Base-by-base conservation (phyloP, 2,113 vertebrate genomes). In the Oryzias curvinotus region DNA sequence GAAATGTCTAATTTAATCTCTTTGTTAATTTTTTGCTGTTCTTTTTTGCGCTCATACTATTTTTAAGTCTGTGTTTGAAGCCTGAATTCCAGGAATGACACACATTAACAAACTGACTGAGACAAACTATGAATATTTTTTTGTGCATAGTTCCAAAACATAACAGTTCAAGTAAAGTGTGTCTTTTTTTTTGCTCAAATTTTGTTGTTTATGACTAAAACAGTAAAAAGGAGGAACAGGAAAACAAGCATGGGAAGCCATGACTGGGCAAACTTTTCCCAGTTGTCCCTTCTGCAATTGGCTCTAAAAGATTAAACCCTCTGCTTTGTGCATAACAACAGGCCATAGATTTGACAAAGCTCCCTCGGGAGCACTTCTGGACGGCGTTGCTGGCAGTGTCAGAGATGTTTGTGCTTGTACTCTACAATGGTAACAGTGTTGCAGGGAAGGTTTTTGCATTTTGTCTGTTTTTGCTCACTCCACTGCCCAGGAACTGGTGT, bases 401-500 rank as follows among this genome's bases (percentile, higher is more conserved):
- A 10, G 43, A n/a, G 18, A 70, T 83, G 85, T 81, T 82, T 80
- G 62, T 74, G 75, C 67, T 67, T 66, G 58, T 77, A 69, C 57
- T 73, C 28, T 41, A 45, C 52, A 66, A 84, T 82, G 70, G 84
- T 86, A 85, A 81, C 74, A 82, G 71, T 78, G 71, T 69, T 61
- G 60, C 61, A 58, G 56, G 78, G 80, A 88, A 78, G 73, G 65
- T 78, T 85, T 87, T 80, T 7, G 42, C 71, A 82, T 89, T 86
- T 82, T 78, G 66, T 75, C 83, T 79, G 75, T 84, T 88, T 86
- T 85, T 81, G 67, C 73, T 74, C 48, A 13, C 73, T 84, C 77
- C 51, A 47, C 65, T 73, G 71, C 52, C 75, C 78, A 78, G 51
- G 81, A 84, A 82, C 81, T 84, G 81, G 88, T 83, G 86, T 80